A percentile compares a stretch with the other conserved stretches of the same genome.
Conservation (phyloP, 2,797 vertebrate genomes). For the Garrulus glandarius region DNA sequence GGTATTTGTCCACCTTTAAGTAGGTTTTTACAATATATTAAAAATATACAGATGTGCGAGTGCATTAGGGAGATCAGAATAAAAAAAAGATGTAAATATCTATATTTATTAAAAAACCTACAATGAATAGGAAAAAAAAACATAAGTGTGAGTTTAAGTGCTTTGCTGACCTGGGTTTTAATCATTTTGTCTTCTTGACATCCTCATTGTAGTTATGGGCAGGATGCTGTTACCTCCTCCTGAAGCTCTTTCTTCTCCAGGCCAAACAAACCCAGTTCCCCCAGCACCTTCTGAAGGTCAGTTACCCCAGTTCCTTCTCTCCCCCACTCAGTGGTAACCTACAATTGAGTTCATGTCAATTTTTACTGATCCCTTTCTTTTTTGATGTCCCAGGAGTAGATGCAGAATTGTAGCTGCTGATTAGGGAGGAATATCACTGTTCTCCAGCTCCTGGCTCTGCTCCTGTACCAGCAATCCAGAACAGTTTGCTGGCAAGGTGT, state of each 20-base stretch:
- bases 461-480: neutral
- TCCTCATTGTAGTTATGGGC: neutral
- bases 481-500: neutral
- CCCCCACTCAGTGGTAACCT: accelerated
- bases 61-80: neutral
- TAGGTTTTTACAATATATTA: neutral
- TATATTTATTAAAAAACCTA: neutral
- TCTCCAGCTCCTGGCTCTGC: neutral
- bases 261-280: accelerated
- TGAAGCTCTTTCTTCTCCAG: neutral
- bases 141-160: neutral
- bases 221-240: neutral
- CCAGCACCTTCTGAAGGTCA: neutral
- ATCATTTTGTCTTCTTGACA: neutral
- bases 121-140: neutral
- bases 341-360: neutral
- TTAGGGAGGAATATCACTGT: neutral
- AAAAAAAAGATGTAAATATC: neutral
- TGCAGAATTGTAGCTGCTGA: neutral
- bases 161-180: neutral
- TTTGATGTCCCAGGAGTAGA: neutral
- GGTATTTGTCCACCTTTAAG: neutral
- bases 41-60: neutral
- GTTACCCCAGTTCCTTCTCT: neutral
- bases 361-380: neutral